Evolutionary conservation across 1,140 invertebrate species (phyloP).

Genomic region (Melanaphis sacchari): DNA sequence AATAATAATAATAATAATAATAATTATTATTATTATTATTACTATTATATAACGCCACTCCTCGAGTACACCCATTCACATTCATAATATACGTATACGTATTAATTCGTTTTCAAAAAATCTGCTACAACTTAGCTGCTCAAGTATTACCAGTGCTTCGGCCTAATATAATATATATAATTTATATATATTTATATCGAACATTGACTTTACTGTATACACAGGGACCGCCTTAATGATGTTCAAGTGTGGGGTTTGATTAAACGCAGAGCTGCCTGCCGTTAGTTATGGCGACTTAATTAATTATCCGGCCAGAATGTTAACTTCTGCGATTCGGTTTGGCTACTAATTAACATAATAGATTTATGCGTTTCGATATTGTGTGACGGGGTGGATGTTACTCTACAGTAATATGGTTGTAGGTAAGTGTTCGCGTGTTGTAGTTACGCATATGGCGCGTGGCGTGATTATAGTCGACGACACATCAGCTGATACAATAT

Average conservation of each 20-base stretch:
- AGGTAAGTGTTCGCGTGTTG: background rate
- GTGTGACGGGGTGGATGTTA: background rate
- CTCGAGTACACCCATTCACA: background rate
- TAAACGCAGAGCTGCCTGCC: background rate
- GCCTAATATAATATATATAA: background rate
- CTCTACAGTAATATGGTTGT: background rate
- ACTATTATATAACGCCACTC: background rate
- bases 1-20: too few relatives aligned
- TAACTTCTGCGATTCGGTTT: constrained; percentile 7
- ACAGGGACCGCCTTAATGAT: constrained; percentile 4
- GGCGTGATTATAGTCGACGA: background rate
- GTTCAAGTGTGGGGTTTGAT: constrained; percentile 28
- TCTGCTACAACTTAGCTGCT: background rate
- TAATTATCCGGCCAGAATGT: background rate
- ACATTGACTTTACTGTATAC: background rate
- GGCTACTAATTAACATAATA: constrained; percentile 7
- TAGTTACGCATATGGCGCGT: background rate
- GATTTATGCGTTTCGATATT: background rate
- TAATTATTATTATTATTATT: background rate
- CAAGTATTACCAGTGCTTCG: background rate
- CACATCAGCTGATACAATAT: background rate
- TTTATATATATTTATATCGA: background rate
- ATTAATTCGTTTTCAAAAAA: background rate
- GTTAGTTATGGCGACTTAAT: background rate
- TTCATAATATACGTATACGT: background rate